These are phyloP conservation scores for Anolis sagrei DNA, from an alignment of 2,113 vertebrate genomes.

Conservation along the genomic window DNA sequence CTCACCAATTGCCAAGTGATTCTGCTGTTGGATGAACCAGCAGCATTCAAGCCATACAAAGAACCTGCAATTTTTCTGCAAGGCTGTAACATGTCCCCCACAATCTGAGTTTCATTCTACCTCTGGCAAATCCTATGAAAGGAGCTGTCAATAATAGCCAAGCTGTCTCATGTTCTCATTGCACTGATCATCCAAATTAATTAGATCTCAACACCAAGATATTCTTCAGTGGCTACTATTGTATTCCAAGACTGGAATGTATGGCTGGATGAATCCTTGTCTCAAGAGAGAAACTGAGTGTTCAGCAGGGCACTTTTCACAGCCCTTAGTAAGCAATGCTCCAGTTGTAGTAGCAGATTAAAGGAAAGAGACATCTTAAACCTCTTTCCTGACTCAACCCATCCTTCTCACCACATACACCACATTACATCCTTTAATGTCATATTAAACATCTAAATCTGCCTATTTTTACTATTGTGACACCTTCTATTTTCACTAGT, in stretches of 20 bases:
- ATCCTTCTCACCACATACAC: neutral
- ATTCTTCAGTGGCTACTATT: neutral
- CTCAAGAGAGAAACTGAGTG: neutral
- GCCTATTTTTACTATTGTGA: neutral
- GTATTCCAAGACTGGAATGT: neutral
- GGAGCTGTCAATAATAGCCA: neutral
- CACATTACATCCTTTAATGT: neutral
- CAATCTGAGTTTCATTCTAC: neutral
- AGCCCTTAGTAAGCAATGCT: neutral
- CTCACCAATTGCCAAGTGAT: no score
- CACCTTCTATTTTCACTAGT: neutral
- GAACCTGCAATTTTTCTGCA: neutral
- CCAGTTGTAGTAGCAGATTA: neutral
- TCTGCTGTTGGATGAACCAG: no score
- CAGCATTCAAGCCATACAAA: neutral
- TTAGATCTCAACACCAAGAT: neutral
- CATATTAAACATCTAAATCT: neutral
- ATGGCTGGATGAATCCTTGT: neutral
- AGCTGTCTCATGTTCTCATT: neutral
- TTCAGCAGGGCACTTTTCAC: neutral
- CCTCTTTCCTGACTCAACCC: neutral
- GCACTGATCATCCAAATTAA: neutral
- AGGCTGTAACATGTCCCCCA: neutral
- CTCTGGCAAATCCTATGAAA: neutral
- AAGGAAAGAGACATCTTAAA: neutral